phyloP scores from a whole-genome alignment of 2,113 vertebrate species.

The Cyanoderma ruficeps region DNA sequence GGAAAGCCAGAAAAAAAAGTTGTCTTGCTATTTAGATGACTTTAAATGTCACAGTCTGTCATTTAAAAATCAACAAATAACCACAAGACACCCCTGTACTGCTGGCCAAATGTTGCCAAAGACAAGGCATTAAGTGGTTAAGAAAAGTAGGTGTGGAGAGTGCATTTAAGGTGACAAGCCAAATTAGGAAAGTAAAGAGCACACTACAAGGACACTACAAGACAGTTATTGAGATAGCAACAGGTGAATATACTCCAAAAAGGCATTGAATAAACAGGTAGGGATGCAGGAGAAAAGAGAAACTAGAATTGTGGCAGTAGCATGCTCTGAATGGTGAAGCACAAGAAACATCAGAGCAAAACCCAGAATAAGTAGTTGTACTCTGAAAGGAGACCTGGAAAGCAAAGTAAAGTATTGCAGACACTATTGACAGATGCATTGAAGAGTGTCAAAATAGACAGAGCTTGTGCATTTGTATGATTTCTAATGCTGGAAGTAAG shows the following conservation, averaged over 20 bases:
- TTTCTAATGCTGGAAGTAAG: neutral
- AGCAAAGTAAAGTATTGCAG: neutral
- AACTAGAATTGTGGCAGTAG: neutral
- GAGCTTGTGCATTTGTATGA: neutral
- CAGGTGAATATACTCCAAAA: neutral
- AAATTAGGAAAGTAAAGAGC: neutral
- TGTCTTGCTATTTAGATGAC: neutral
- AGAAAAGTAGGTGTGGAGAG: neutral
- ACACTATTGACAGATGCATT: neutral
- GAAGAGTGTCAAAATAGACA: neutral
- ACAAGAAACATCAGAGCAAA: neutral
- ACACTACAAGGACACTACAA: neutral
- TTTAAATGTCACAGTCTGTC: neutral
- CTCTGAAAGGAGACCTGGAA: neutral
- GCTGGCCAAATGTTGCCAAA: neutral
- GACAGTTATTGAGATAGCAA: neutral
- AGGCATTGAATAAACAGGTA: neutral
- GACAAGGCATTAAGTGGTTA: neutral
- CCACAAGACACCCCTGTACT: neutral
- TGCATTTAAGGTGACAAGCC: neutral
- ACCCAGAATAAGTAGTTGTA: neutral
- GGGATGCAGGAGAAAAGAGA: neutral
- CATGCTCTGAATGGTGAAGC: neutral
- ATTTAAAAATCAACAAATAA: conserved; percentile 1
- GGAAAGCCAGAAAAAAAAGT: neutral